A percentile compares a stretch with the other conserved stretches of the same genome.
Conservation (phyloP, 2,888 invertebrate species). For the Odontocerum albicorne region DNA sequence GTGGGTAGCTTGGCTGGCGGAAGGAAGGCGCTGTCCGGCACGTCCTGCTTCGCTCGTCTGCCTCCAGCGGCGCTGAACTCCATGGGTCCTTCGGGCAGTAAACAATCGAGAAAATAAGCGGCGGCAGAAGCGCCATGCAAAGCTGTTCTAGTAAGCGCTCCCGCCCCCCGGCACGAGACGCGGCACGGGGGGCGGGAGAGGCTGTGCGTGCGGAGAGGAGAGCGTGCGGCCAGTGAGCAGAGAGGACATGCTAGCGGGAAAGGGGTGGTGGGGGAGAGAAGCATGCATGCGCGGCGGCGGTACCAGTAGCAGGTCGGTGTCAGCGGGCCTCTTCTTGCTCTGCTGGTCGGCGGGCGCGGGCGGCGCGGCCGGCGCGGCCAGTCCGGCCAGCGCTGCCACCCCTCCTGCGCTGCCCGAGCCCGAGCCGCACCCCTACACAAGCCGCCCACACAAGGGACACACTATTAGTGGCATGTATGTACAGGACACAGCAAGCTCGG, state of each 20-base stretch:
- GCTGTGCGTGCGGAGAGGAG: constrained; percentile 36
- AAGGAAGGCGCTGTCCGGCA: constrained; percentile 42
- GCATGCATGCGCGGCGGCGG: constrained; percentile 71
- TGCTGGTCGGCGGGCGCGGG: constrained; percentile 76
- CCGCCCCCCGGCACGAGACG: constrained; percentile 36
- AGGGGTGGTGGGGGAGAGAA: constrained; percentile 43
- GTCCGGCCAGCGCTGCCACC: constrained; percentile 44
- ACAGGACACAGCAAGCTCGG: no score
- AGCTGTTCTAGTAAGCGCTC: not conserved
- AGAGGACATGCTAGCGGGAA: constrained; percentile 42
- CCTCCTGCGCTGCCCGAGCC: no score
- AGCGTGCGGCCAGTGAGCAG: constrained; percentile 41
- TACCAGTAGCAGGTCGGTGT: constrained; percentile 95
- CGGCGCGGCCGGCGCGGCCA: constrained; percentile 58
- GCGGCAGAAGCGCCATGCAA: not conserved
- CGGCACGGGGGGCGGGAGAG: constrained; percentile 41
- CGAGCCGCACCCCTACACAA: constrained; percentile 51
- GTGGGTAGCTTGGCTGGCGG: constrained; percentile 38
- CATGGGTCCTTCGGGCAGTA: no score
- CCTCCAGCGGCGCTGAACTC: not conserved
- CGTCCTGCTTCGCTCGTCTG: constrained; percentile 30
- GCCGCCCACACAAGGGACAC: constrained; percentile 34
- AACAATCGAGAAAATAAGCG: no score
- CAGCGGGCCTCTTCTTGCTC: constrained; percentile 93
- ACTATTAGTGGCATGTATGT: constrained; percentile 31